Evolutionary conservation across 2,888 invertebrate genomes (phyloP).

Genomic region (Rhagophthalmus giganteus): DNA sequence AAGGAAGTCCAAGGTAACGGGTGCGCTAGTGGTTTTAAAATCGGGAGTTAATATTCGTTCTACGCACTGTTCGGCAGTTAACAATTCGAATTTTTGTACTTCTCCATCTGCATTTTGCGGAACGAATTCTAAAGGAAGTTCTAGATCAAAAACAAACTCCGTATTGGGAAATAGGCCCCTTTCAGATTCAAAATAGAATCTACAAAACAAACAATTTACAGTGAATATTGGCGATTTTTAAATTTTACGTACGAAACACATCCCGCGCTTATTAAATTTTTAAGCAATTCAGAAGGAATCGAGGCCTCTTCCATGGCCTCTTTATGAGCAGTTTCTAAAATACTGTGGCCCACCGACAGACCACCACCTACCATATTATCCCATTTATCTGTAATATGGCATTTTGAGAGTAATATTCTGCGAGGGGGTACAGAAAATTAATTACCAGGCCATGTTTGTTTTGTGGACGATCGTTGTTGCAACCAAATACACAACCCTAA

Average conservation of each 20-base stretch:
- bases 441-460: conserved; percentile 90
- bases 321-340: conserved; percentile 87
- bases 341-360: conserved; percentile 83
- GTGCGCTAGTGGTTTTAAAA: conserved; percentile 93
- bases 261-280: conserved; percentile 75
- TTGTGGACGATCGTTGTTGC: conserved; percentile 86
- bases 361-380: conserved; percentile 97
- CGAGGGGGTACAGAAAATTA: background rate
- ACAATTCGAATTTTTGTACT: conserved; percentile 86
- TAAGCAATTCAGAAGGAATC: conserved; percentile 76
- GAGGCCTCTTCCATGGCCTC: conserved; percentile 95
- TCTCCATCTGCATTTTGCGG: conserved; percentile 95
- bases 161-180: conserved; percentile 92
- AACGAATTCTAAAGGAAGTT: conserved; percentile 84
- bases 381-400: conserved; percentile 68
- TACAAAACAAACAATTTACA: too few species aligned
- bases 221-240: too few species aligned
- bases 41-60: conserved; percentile 79
- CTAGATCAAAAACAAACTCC: conserved; percentile 91
- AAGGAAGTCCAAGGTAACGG: conserved; percentile 89
- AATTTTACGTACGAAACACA: conserved; percentile 74
- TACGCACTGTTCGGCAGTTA: conserved; percentile 80
- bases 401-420: background rate
- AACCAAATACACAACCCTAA: conserved; percentile 90
- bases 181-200: conserved; percentile 90